phyloP scores from a whole-genome alignment of 1,140 invertebrate genomes.

The Drosophila asahinai region DNA sequence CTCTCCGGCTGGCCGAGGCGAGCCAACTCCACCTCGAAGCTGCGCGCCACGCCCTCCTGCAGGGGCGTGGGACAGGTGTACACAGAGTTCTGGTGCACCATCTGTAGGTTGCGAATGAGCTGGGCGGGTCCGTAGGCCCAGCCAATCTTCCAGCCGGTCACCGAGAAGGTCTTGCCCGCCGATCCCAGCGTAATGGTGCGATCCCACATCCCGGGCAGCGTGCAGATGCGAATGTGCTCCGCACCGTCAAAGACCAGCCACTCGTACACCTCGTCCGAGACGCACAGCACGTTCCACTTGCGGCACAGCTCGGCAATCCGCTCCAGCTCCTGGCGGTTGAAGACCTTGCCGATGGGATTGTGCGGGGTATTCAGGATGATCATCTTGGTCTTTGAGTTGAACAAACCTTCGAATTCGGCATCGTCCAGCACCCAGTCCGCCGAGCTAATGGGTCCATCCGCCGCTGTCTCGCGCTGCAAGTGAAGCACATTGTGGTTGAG shows the following conservation, averaged over 20 bases:
- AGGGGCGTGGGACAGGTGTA: slow-evolving; percentile 95
- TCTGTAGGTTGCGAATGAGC: slow-evolving; percentile 92
- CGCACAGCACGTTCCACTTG: slow-evolving; percentile 95
- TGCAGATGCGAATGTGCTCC: slow-evolving; percentile 96
- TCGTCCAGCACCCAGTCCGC: slow-evolving; percentile 96
- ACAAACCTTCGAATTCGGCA: slow-evolving; percentile 92
- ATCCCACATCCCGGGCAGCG: slow-evolving; percentile 98
- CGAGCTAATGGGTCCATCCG: slow-evolving; percentile 87
- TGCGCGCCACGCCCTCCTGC: slow-evolving; percentile 95
- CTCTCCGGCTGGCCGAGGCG: slow-evolving; percentile 91
- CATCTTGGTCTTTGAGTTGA: slow-evolving; percentile 96
- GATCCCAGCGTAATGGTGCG: slow-evolving; percentile 98
- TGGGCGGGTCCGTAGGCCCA: slow-evolving; percentile 96
- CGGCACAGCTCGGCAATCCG: slow-evolving; percentile 95
- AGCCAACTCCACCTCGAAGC: slow-evolving; percentile 94
- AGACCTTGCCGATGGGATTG: slow-evolving; percentile 98
- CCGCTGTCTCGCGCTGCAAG: slow-evolving; percentile 63
- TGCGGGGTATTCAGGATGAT: slow-evolving; percentile 98
- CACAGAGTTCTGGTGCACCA: slow-evolving; percentile 97
- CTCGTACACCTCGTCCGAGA: slow-evolving; percentile 99
- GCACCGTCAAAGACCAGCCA: slow-evolving; percentile 96
- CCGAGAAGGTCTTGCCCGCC: slow-evolving; percentile 98
- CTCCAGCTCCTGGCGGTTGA: slow-evolving; percentile 89
- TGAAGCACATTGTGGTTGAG: not conserved
- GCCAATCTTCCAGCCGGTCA: slow-evolving; percentile 99